A percentile compares a stretch with the other conserved stretches of the same genome.
phyloP scores from a whole-genome alignment of 2,888 invertebrate genomes.

The Eupithecia inturbata region DNA sequence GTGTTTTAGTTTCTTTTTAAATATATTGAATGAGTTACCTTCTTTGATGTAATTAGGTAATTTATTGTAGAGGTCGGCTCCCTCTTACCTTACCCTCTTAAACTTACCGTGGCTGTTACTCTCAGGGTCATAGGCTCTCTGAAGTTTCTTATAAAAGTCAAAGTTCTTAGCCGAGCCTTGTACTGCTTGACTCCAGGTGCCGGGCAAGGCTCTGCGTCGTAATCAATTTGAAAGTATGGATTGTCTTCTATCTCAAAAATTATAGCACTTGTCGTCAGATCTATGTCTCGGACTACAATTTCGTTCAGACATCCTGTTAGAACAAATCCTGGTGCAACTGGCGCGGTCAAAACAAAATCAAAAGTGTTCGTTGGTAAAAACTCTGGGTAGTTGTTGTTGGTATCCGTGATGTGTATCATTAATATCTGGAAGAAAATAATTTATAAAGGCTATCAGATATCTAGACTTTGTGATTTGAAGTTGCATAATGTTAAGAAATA shows the following conservation, averaged over 20 bases:
- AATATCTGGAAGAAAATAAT: slow-evolving; percentile 66
- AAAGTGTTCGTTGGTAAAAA: slow-evolving; percentile 63
- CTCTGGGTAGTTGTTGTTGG: slow-evolving; percentile 77
- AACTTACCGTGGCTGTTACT: slow-evolving; percentile 74
- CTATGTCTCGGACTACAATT: slow-evolving; percentile 78
- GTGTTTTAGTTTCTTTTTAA: no score
- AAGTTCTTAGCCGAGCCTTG: slow-evolving; percentile 64
- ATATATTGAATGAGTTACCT: no score
- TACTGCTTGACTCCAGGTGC: slow-evolving; percentile 65
- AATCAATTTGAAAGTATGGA: slow-evolving; percentile 67
- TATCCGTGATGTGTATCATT: slow-evolving; percentile 68
- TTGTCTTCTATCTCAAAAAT: slow-evolving; percentile 68
- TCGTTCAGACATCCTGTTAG: slow-evolving; percentile 72
- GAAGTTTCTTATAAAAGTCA: slow-evolving; percentile 65
- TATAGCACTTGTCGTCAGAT: slow-evolving; percentile 77
- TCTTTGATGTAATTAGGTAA: no score
- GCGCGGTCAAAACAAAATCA: slow-evolving; percentile 74
- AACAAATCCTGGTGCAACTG: slow-evolving; percentile 72
- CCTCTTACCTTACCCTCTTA: no score
- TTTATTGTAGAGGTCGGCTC: no score
- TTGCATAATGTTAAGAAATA: neutral
- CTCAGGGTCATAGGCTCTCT: slow-evolving; percentile 61
- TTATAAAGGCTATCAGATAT: neutral
- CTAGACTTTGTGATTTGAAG: neutral
- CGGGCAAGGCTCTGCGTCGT: slow-evolving; percentile 47